Conservation (phyloP, 2,797 vertebrate species). For the Notamacropus eugenii region DNA sequence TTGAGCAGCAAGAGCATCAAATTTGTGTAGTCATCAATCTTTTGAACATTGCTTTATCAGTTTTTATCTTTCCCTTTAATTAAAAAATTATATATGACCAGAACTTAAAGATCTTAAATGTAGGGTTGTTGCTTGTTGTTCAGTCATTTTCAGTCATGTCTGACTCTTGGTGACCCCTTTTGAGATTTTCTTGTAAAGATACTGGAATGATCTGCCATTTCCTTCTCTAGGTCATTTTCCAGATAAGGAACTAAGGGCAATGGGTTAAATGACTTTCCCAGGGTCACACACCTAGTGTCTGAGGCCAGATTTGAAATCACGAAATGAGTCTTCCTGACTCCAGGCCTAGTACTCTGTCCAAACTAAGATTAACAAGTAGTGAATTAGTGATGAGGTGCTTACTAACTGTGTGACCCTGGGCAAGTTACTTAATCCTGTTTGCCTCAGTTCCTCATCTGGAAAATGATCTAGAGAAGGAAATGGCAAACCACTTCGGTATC, state of each 20-base stretch:
- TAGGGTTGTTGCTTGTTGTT: background rate
- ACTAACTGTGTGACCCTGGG: background rate
- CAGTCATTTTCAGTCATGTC: background rate
- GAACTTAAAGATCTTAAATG: background rate
- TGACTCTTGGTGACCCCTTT: background rate
- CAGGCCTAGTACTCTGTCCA: background rate
- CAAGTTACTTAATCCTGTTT: no score
- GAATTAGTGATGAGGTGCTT: background rate
- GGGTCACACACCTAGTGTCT: background rate
- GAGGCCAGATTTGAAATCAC: background rate
- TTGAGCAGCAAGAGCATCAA: background rate
- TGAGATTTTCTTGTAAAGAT: background rate
- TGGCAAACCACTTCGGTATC: no score
- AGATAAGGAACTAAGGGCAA: background rate
- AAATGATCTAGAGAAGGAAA: no score
- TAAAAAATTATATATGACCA: background rate
- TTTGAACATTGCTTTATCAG: background rate
- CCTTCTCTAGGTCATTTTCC: background rate
- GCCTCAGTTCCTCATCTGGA: no score
- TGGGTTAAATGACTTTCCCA: background rate
- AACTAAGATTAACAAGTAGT: background rate
- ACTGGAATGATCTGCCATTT: background rate
- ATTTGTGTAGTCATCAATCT: background rate
- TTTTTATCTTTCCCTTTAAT: background rate
- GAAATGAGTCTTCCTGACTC: background rate